These are phyloP conservation scores for Nicator chloris DNA, from an alignment of 2,113 vertebrate species.

Conservation along the genomic window DNA sequence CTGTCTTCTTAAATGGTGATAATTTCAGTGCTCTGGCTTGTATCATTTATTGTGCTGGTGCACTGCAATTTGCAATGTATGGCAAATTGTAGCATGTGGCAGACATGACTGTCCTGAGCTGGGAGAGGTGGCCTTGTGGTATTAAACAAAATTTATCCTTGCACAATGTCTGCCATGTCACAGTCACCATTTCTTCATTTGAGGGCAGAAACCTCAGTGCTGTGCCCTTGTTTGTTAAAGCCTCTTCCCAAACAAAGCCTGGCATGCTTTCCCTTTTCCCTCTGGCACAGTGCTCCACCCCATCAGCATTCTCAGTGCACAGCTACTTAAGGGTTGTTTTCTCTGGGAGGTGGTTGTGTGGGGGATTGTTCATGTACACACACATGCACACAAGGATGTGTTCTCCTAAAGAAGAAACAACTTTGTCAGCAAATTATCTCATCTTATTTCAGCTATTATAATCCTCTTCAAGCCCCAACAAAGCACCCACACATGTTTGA, in stretches of 20 bases:
- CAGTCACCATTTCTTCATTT: not conserved
- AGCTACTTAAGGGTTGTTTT: not conserved
- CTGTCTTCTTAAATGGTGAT: not conserved
- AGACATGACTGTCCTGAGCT: not conserved
- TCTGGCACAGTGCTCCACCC: not conserved
- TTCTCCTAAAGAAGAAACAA: not conserved
- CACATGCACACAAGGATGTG: not conserved
- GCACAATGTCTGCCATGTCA: not conserved
- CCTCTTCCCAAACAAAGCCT: not conserved
- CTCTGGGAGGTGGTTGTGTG: not conserved
- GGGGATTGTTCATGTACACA: not conserved
- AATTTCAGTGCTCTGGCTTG: not conserved
- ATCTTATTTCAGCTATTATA: conserved; percentile 35
- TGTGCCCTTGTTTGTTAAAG: not conserved
- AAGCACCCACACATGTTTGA: conserved; percentile 33
- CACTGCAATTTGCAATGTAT: not conserved
- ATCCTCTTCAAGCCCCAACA: conserved; percentile 36
- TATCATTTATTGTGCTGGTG: not conserved
- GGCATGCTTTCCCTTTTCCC: not conserved
- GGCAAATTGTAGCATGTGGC: not conserved
- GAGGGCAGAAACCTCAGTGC: not conserved
- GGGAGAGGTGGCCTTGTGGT: not conserved
- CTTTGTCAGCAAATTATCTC: conserved; percentile 40
- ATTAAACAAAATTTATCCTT: not conserved
- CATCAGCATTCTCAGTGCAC: not conserved